Evolutionary conservation across 2,888 invertebrate species (phyloP).

Genomic region (Entomobrya proxima): DNA sequence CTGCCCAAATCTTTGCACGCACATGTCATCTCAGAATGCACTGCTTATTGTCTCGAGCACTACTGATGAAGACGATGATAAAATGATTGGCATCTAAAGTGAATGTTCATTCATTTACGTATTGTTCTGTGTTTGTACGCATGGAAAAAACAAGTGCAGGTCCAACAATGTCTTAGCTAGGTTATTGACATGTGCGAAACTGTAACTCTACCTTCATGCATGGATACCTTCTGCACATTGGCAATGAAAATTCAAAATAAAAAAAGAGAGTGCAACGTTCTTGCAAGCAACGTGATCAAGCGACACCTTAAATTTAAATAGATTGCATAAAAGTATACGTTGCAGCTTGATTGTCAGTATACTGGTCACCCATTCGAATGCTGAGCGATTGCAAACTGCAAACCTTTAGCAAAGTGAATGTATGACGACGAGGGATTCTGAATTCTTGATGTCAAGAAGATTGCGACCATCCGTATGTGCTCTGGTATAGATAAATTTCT

Average conservation of each 20-base stretch:
- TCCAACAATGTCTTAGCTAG: neutral
- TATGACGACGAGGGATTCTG: too few species aligned
- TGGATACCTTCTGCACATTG: neutral
- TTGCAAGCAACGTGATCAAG: slow-evolving; percentile 34
- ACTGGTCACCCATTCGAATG: too few species aligned
- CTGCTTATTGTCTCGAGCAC: neutral
- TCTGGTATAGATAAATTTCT: too few species aligned
- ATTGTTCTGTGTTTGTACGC: neutral
- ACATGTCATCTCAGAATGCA: neutral
- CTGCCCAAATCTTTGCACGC: slow-evolving; percentile 25
- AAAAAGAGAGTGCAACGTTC: slow-evolving; percentile 28
- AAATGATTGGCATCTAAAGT: slow-evolving; percentile 16
- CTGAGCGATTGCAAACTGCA: too few species aligned
- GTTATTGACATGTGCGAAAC: slow-evolving; percentile 59
- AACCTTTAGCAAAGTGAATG: too few species aligned
- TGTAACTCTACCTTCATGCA: slow-evolving; percentile 63
- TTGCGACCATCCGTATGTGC: too few species aligned
- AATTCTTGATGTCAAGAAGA: too few species aligned
- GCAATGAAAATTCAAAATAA: neutral
- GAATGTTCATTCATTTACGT: slow-evolving; percentile 28
- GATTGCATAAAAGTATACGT: neutral
- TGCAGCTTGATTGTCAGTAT: too few species aligned
- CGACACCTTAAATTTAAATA: neutral
- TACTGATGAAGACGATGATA: neutral
- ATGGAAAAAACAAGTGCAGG: neutral